These are phyloP conservation scores for Calvadosia cruxmelitensis DNA, from an alignment of 30 jellyfish, hydroid and myxozoan genomes.

Conservation along the genomic window DNA sequence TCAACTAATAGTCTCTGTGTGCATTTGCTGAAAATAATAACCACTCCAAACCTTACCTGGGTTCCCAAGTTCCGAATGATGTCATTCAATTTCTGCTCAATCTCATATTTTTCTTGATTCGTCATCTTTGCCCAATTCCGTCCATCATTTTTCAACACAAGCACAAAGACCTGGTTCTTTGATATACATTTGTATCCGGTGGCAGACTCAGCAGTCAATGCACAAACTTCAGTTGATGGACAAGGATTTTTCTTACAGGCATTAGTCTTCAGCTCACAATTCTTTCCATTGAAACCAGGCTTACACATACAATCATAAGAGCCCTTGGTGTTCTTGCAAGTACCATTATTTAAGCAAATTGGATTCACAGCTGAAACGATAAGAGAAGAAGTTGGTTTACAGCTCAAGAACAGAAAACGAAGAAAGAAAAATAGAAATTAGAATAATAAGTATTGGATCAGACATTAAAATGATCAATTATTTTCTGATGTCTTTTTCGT, in stretches of 20 bases:
- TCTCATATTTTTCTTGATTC: slow-evolving; percentile 14
- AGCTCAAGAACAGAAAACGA: no score
- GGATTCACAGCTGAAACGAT: background rate
- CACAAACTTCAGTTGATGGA: background rate
- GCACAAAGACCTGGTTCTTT: slow-evolving; percentile 14
- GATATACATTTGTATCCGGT: slow-evolving; percentile 8
- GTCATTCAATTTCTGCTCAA: slow-evolving; percentile 30
- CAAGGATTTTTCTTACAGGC: slow-evolving; percentile 59
- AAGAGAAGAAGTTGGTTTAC: no score
- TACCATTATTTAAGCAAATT: slow-evolving; percentile 30
- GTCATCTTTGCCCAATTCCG: slow-evolving; percentile 7
- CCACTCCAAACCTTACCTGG: no score
- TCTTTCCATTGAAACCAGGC: slow-evolving; percentile 46
- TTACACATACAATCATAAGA: slow-evolving; percentile 78
- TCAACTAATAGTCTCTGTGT: no score
- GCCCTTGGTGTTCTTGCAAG: slow-evolving; percentile 48
- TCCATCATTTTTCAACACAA: background rate
- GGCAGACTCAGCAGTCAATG: slow-evolving; percentile 16
- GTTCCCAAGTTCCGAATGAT: slow-evolving; percentile 6
- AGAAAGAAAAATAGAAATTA: no score
- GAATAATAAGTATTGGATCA: no score
- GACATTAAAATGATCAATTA: no score
- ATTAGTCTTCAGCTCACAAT: slow-evolving; percentile 33
- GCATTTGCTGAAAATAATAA: no score
- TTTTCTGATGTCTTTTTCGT: no score